Percentiles rank a stretch among this genome's conserved stretches.
Conservation (phyloP, 2,888 invertebrate species). For the Galeopsomyia nigrocyanea region DNA sequence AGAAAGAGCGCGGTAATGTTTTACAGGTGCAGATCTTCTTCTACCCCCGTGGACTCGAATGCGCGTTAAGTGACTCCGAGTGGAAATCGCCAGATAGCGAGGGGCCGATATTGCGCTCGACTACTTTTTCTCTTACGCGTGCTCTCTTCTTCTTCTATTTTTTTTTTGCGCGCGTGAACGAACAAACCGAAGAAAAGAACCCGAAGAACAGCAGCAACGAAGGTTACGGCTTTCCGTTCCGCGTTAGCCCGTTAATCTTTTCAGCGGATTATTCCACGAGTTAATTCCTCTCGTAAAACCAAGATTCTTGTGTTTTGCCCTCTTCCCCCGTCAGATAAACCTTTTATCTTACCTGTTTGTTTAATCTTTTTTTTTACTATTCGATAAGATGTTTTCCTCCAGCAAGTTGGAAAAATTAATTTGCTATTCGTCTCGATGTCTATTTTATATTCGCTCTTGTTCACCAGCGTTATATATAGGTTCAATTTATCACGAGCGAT, state of each 20-base stretch:
- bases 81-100: constrained; percentile 64
- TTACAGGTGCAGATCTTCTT: constrained; percentile 52
- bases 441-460: constrained; percentile 13
- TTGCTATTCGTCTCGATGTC: constrained; percentile 7
- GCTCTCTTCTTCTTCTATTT: background rate
- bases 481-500: constrained; percentile 39
- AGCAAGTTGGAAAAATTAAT: constrained; percentile 33
- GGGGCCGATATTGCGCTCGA: constrained; percentile 39
- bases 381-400: constrained; percentile 17
- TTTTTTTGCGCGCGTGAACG: too few relatives aligned
- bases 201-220: background rate
- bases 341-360: constrained; percentile 12
- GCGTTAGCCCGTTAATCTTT: constrained; percentile 26
- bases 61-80: constrained; percentile 64
- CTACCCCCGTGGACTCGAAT: constrained; percentile 36
- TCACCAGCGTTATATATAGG: constrained; percentile 5
- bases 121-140: constrained; percentile 44
- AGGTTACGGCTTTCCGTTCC: constrained; percentile 22
- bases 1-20: constrained; percentile 52
- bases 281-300: constrained; percentile 24
- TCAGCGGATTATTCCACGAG: constrained; percentile 25
- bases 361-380: background rate
- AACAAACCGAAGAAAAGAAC: background rate
- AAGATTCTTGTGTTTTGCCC: constrained; percentile 21
- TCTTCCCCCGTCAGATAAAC: background rate